Evolutionary conservation across 2,797 vertebrate species (phyloP).

Genomic region (Peromyscus nudipes): DNA sequence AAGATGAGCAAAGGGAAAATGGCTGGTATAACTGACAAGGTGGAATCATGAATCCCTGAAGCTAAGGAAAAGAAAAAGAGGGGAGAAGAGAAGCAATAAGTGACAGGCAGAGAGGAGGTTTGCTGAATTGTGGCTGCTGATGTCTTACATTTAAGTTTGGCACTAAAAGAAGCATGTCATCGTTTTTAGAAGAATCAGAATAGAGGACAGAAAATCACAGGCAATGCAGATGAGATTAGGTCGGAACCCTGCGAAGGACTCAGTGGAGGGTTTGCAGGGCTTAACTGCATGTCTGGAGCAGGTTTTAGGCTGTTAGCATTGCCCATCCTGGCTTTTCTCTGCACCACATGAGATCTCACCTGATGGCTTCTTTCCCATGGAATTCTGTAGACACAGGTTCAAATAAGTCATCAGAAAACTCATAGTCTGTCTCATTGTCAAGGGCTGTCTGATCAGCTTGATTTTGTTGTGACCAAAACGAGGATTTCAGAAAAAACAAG

Average conservation of each 20-base stretch:
- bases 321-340: background rate
- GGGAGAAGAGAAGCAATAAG: background rate
- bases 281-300: background rate
- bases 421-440: conserved; percentile 85
- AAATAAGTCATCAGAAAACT: conserved; percentile 84
- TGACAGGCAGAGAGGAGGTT: background rate
- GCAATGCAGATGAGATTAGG: too few species aligned
- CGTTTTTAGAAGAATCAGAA: background rate
- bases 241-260: background rate
- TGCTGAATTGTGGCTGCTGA: background rate
- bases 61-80: background rate
- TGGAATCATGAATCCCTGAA: too few species aligned
- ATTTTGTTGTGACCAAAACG: conserved; percentile 92
- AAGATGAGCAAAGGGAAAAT: background rate
- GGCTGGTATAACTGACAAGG: background rate
- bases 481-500: conserved; percentile 94
- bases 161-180: background rate
- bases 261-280: rapidly evolving
- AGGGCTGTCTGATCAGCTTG: conserved; percentile 84
- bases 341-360: conserved; percentile 84
- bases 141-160: background rate
- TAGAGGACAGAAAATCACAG: background rate
- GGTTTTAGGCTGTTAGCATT: background rate
- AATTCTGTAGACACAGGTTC: conserved; percentile 93
- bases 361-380: conserved; percentile 94